Conservation (phyloP, 2,888 invertebrate species). For the Cyclophora albipunctata region DNA sequence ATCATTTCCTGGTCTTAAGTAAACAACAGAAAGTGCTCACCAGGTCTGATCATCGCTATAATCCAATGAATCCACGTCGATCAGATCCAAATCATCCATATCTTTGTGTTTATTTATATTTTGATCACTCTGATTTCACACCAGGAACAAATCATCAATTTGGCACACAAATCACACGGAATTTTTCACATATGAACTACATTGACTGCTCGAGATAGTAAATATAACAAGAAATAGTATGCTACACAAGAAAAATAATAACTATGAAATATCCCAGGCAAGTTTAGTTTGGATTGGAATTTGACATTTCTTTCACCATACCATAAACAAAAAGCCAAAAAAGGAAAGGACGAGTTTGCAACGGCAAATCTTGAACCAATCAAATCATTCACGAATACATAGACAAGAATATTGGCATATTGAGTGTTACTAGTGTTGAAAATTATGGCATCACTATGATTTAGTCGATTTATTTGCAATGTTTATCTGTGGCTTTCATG, state of each 20-base stretch:
- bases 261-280: constrained; percentile 57
- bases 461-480: constrained; percentile 1
- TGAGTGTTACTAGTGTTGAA: too few relatives aligned
- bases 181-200: constrained; percentile 50
- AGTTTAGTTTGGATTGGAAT: constrained; percentile 58
- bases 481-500: neutral
- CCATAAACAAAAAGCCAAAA: constrained; percentile 49
- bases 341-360: constrained; percentile 31
- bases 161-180: constrained; percentile 64
- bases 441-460: neutral
- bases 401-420: constrained; percentile 18
- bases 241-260: constrained; percentile 46
- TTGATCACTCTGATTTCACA: constrained; percentile 68
- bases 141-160: constrained; percentile 62
- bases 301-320: constrained; percentile 46
- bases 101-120: constrained; percentile 76
- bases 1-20: constrained; percentile 7
- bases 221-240: constrained; percentile 48
- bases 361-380: constrained; percentile 21
- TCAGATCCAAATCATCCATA: constrained; percentile 72
- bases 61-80: constrained; percentile 74
- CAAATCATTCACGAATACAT: constrained; percentile 36
- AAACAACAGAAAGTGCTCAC: constrained; percentile 45
- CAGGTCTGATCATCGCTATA: constrained; percentile 76
- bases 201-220: constrained; percentile 54